Evolutionary conservation across 2,113 vertebrate genomes (phyloP).

Genomic region (Campylorhamphus procurvoides): DNA sequence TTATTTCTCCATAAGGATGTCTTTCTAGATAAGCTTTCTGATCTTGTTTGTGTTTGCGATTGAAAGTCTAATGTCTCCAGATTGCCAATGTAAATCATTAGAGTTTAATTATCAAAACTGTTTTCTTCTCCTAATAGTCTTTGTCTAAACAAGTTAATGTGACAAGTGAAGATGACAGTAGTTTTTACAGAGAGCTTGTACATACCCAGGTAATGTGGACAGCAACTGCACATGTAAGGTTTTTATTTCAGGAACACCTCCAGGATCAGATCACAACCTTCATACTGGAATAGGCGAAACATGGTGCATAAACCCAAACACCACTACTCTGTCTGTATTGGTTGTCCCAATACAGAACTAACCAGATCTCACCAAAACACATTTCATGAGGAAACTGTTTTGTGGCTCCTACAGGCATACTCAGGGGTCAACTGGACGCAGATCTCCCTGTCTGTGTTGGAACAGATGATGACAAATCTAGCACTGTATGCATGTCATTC

Average conservation of each 20-base stretch:
- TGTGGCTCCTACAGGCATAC: not conserved
- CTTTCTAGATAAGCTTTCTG: conserved; percentile 48
- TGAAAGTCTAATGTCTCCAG: conserved; percentile 41
- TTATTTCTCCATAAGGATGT: conserved; percentile 42
- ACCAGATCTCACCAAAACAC: not conserved
- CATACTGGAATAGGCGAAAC: no score
- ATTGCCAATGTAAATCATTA: conserved; percentile 19
- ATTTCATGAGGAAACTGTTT: not conserved
- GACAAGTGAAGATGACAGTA: not conserved
- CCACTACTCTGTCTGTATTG: no score
- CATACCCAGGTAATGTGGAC: rapidly evolving
- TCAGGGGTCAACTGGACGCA: not conserved
- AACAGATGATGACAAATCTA: not conserved
- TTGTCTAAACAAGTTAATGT: not conserved
- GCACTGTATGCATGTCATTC: not conserved
- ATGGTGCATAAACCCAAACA: no score
- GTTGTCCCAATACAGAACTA: no score
- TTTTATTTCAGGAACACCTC: no score
- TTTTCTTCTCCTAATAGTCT: not conserved
- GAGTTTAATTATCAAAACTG: not conserved
- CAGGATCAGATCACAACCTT: no score
- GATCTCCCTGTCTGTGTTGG: rapidly evolving
- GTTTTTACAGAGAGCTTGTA: not conserved
- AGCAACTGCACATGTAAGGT: not conserved
- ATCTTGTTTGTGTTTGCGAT: conserved; percentile 39